Evolutionary conservation across 1,140 invertebrate genomes (phyloP).

Genomic region (Triops cancriformis): DNA sequence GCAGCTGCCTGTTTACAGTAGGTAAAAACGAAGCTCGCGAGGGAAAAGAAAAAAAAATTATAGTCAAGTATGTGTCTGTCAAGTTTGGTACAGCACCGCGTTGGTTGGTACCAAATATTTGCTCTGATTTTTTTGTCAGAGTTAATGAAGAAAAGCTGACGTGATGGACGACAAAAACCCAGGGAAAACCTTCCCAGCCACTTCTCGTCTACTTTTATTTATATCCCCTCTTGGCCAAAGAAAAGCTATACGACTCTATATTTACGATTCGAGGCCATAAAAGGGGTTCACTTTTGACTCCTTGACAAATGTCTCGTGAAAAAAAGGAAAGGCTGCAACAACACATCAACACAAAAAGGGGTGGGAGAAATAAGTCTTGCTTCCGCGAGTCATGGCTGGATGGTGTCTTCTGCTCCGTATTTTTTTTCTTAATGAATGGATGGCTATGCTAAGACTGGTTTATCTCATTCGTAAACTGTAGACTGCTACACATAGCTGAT

Average conservation of each 20-base stretch:
- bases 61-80: neutral
- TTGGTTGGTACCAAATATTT: neutral
- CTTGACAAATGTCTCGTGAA: neutral
- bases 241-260: neutral
- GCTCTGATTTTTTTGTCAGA: neutral
- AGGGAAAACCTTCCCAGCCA: neutral
- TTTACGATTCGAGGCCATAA: constrained; percentile 4
- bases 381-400: neutral
- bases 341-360: neutral
- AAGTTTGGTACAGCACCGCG: neutral
- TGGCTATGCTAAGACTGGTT: constrained; percentile 11
- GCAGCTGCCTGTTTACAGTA: neutral
- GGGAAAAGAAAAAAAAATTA: neutral
- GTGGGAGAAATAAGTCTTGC: neutral
- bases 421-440: neutral
- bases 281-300: constrained; percentile 1
- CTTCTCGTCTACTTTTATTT: constrained; percentile 1
- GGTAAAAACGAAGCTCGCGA: neutral
- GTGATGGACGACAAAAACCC: constrained; percentile 3
- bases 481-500: constrained; percentile 10
- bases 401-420: neutral
- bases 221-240: neutral
- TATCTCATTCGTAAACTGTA: neutral
- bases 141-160: neutral
- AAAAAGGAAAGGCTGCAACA: neutral